Conservation (phyloP, 2,888 invertebrate species). For the Thysanoteuthis rhombus region DNA sequence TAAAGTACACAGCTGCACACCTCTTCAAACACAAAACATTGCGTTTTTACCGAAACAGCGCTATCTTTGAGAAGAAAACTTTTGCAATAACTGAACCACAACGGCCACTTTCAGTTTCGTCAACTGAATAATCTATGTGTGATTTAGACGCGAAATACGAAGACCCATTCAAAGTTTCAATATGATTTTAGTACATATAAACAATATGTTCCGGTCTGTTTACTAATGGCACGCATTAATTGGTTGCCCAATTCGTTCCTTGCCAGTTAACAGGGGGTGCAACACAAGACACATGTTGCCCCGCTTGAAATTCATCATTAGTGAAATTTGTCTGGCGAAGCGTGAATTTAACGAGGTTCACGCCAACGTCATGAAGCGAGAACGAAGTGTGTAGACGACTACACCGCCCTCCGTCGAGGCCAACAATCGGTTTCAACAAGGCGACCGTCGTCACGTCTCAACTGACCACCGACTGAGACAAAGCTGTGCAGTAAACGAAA, state of each 20-base stretch:
- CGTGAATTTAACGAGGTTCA: not conserved
- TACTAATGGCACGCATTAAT: not conserved
- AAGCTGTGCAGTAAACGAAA: not conserved
- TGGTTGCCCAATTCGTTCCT: not conserved
- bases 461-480: conserved; percentile 12
- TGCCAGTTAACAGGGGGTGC: not conserved
- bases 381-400: conserved; percentile 12
- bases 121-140: not conserved
- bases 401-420: not conserved
- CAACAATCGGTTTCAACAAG: not conserved
- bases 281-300: not conserved
- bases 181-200: not conserved
- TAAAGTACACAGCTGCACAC: too few species aligned
- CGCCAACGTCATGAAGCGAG: not conserved
- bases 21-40: too few species aligned
- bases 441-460: not conserved
- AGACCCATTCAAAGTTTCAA: not conserved
- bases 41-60: too few species aligned
- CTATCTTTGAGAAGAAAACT: not conserved
- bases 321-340: not conserved
- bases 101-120: not conserved
- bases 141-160: not conserved
- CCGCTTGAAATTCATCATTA: not conserved
- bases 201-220: not conserved
- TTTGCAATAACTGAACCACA: not conserved